These are phyloP conservation scores for Parasteatoda lunata DNA, from an alignment of 2,888 invertebrate species.

Conservation along the genomic window DNA sequence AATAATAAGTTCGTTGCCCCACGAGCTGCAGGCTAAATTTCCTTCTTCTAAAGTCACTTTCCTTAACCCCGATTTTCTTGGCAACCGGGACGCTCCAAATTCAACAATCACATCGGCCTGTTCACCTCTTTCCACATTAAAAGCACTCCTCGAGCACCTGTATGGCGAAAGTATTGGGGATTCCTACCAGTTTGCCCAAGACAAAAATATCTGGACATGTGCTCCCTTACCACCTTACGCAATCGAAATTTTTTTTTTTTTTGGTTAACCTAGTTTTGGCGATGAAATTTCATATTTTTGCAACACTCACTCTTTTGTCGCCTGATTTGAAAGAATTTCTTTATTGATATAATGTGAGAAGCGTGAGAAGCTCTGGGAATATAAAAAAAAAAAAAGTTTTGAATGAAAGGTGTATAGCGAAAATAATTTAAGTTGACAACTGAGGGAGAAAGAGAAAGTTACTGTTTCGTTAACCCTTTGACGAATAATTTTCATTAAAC, in stretches of 20 bases:
- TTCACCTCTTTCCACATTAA: background rate
- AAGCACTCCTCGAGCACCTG: background rate
- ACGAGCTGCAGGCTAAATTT: background rate
- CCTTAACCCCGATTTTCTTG: background rate
- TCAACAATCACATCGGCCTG: background rate
- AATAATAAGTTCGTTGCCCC: conserved; percentile 5
- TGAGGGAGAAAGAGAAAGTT: too few species aligned
- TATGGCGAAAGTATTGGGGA: background rate
- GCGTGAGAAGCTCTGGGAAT: too few species aligned
- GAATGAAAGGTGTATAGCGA: too few species aligned
- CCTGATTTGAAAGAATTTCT: too few species aligned
- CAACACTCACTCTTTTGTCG: too few species aligned
- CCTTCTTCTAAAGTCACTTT: background rate
- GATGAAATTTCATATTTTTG: background rate
- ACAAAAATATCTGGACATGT: background rate
- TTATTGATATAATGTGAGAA: too few species aligned
- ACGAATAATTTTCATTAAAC: too few species aligned
- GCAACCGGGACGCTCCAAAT: conserved; percentile 5
- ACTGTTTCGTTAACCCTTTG: too few species aligned
- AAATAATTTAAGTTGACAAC: too few species aligned
- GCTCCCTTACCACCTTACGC: background rate
- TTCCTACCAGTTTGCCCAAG: background rate
- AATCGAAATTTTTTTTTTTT: background rate
- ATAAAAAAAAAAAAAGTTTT: too few species aligned
- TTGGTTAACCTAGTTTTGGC: background rate